These are phyloP conservation scores for Mamestra configurata DNA, from an alignment of 1,140 invertebrate species.

Conservation along the genomic window DNA sequence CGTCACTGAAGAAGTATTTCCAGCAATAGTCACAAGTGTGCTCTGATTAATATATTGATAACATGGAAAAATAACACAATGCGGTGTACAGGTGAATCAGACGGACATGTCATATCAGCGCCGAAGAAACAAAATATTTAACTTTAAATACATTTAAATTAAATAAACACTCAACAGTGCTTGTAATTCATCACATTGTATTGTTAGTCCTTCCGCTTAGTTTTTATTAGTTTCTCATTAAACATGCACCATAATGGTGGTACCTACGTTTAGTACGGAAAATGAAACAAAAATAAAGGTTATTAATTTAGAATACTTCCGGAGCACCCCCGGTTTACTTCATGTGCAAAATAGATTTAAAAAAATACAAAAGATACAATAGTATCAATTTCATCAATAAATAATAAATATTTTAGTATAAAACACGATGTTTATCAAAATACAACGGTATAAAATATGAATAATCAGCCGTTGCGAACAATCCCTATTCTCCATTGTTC, in stretches of 20 bases:
- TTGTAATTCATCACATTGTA: neutral
- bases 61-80: constrained; percentile 42
- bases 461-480: neutral
- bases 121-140: constrained; percentile 40
- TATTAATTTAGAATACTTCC: no score
- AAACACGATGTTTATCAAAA: neutral
- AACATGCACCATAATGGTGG: neutral
- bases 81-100: constrained; percentile 28
- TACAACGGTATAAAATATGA: neutral
- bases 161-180: neutral
- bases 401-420: no score
- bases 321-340: no score
- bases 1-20: constrained; percentile 3
- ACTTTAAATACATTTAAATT: constrained; percentile 8
- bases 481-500: constrained; percentile 9
- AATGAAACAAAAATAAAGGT: no score
- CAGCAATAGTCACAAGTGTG: neutral
- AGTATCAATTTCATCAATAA: no score
- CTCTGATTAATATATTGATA: constrained; percentile 37
- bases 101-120: constrained; percentile 40
- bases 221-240: neutral
- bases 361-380: neutral
- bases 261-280: no score
- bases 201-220: neutral
- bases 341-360: no score